A percentile compares a stretch with the other conserved stretches of the same genome.
phyloP scores from a whole-genome alignment of 2,113 vertebrate genomes.

The Planiliza haematocheilus region DNA sequence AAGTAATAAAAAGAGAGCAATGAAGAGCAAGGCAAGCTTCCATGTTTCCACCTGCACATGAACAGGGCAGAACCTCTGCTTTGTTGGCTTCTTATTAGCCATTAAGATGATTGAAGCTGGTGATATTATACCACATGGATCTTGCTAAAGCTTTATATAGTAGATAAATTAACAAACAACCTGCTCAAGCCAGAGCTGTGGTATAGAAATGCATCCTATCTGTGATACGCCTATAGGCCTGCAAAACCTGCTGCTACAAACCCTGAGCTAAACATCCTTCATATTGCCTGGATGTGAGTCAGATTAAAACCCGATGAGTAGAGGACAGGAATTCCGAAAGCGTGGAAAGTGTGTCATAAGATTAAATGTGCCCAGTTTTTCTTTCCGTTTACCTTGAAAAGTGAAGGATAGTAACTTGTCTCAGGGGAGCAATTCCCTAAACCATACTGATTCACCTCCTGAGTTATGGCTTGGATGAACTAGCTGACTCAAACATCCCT shows the following conservation, averaged over 20 bases:
- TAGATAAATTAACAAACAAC: conserved; percentile 1
- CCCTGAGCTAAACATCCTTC: not conserved
- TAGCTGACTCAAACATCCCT: not conserved
- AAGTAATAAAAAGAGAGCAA: conserved; percentile 9
- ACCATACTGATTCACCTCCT: conserved; percentile 1
- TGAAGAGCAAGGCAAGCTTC: not conserved
- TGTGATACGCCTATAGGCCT: not conserved
- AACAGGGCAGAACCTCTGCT: conserved; percentile 17
- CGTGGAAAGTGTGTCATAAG: not conserved
- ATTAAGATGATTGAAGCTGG: conserved; percentile 13
- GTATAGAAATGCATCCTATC: no score
- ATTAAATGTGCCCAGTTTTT: not conserved
- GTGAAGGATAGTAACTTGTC: conserved; percentile 6
- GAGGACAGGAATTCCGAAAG: not conserved
- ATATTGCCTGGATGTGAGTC: not conserved
- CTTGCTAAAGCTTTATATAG: not conserved
- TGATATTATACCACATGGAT: not conserved
- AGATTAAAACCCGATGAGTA: not conserved
- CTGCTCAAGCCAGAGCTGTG: no score
- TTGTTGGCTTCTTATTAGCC: not conserved
- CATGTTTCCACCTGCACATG: conserved; percentile 9
- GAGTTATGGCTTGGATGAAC: not conserved
- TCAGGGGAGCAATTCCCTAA: conserved; percentile 16
- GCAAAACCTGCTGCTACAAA: not conserved
- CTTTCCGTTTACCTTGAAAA: not conserved